phyloP scores from a whole-genome alignment of 2,113 vertebrate species.

The Atractosteus spatula region DNA sequence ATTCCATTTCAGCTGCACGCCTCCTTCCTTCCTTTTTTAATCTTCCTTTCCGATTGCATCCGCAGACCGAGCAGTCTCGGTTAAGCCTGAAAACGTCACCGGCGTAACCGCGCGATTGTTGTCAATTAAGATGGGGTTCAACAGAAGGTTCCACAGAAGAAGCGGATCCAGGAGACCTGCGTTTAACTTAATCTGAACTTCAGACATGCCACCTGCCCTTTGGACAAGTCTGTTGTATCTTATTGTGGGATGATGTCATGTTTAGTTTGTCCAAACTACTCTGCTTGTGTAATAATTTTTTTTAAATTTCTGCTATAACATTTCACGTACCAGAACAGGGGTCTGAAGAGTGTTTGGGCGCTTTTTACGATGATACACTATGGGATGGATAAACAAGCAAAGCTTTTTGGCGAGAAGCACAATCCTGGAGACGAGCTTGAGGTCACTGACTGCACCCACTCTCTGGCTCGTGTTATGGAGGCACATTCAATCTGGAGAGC shows the following conservation, averaged over 20 bases:
- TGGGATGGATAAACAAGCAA: no score
- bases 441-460: no score
- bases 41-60: not conserved
- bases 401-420: no score
- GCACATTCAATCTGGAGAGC: no score
- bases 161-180: conserved; percentile 3
- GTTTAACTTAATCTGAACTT: not conserved
- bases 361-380: no score
- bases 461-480: no score
- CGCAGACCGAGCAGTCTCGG: not conserved
- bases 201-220: conserved; percentile 1
- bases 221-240: conserved; percentile 1
- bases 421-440: no score
- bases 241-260: not conserved
- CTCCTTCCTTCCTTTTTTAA: not conserved
- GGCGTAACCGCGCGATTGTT: not conserved
- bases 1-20: no score
- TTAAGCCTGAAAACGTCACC: not conserved
- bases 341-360: no score
- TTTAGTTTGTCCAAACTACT: not conserved
- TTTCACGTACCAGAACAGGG: no score
- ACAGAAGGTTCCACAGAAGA: not conserved
- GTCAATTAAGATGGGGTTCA: conserved; percentile 1
- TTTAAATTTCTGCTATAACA: no score
- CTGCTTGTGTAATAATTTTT: not conserved